phyloP scores from a whole-genome alignment of 2,113 vertebrate species.

The Etheostoma spectabile region DNA sequence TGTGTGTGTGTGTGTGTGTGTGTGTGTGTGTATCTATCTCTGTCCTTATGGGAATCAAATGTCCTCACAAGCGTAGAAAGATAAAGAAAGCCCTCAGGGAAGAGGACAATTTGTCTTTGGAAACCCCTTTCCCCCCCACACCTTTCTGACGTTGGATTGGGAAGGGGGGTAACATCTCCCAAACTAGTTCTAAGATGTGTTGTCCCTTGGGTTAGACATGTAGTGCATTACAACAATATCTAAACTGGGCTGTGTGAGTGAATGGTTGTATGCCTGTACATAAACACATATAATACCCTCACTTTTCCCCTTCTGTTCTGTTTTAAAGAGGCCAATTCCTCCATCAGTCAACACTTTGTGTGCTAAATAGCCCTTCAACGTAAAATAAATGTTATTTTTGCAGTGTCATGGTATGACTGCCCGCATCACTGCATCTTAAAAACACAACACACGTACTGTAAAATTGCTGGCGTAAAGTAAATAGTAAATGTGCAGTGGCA shows the following conservation, averaged over 20 bases:
- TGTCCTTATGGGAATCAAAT: constrained; percentile 22
- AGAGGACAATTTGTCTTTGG: background rate
- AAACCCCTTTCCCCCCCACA: background rate
- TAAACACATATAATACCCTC: background rate
- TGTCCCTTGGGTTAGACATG: background rate
- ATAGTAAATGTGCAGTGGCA: constrained; percentile 48
- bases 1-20: constrained; percentile 26
- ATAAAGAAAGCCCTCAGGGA: constrained; percentile 1
- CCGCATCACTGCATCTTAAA: constrained; percentile 64
- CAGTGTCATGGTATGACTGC: constrained; percentile 31
- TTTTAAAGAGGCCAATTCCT: constrained; percentile 10
- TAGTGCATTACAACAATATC: background rate
- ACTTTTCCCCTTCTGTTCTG: background rate
- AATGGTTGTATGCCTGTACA: background rate
- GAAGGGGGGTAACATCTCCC: background rate
- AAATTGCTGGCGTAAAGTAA: constrained; percentile 53
- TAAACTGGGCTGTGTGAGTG: background rate
- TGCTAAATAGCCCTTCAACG: constrained; percentile 43
- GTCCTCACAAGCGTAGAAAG: constrained; percentile 8
- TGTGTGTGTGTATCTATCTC: constrained; percentile 9
- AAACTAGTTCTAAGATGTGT: background rate
- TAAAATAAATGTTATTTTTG: constrained; percentile 32
- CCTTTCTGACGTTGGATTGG: background rate
- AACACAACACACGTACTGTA: constrained; percentile 31
- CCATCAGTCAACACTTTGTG: constrained; percentile 31